Evolutionary conservation across 2,888 invertebrate species (phyloP).

Genomic region (Sericinus montela): DNA sequence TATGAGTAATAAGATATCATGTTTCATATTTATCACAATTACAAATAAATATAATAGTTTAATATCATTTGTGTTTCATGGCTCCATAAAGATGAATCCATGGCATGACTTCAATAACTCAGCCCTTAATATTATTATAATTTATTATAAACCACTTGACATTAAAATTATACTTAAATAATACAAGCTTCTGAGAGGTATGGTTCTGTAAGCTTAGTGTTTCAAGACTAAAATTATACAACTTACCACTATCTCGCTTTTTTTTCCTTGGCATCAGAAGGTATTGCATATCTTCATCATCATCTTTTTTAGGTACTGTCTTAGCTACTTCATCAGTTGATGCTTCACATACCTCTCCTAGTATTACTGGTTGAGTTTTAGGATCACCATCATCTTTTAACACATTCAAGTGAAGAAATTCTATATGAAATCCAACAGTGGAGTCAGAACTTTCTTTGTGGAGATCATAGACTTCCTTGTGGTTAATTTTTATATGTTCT

Average conservation of each 20-base stretch:
- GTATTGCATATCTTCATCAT: conserved; percentile 41
- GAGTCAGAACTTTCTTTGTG: conserved; percentile 60
- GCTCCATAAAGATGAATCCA: too few relatives aligned
- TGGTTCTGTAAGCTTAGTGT: too few relatives aligned
- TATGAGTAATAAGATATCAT: too few relatives aligned
- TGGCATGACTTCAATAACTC: too few relatives aligned
- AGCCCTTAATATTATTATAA: too few relatives aligned
- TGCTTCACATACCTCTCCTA: conserved; percentile 52
- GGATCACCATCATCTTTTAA: conserved; percentile 46
- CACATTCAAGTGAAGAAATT: conserved; percentile 58
- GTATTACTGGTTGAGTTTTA: conserved; percentile 44
- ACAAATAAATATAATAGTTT: too few relatives aligned
- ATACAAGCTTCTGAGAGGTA: too few relatives aligned
- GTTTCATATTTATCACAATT: too few relatives aligned
- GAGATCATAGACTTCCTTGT: conserved; percentile 56
- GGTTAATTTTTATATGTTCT: conserved; percentile 45
- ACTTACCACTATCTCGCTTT: conserved; percentile 23
- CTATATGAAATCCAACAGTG: conserved; percentile 61
- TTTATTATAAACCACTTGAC: too few relatives aligned
- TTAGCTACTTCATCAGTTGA: conserved; percentile 28
- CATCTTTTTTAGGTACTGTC: conserved; percentile 14
- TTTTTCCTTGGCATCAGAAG: conserved; percentile 40
- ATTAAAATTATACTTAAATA: too few relatives aligned
- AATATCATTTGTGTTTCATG: too few relatives aligned
- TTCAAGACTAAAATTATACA: neutral